Evolutionary conservation across 2,888 invertebrate species (phyloP).

Genomic region (Nephrotoma flavescens): DNA sequence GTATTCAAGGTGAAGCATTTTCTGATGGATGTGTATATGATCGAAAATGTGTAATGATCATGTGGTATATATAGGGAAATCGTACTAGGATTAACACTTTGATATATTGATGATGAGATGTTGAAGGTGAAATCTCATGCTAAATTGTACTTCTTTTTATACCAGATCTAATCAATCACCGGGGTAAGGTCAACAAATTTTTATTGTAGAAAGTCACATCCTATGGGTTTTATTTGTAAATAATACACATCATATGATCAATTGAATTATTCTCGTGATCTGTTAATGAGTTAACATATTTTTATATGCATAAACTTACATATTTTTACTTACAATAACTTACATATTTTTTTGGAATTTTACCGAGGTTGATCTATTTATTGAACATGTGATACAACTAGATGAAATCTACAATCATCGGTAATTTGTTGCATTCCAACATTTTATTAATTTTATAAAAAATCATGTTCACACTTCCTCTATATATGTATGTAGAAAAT

Average conservation of each 20-base stretch:
- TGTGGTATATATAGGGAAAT: not conserved
- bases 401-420: not conserved
- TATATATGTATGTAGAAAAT: not conserved
- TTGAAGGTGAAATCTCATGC: not conserved
- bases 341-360: not conserved
- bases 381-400: not conserved
- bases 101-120: not conserved
- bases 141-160: not conserved
- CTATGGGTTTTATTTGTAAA: not conserved
- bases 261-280: not conserved
- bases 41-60: not conserved
- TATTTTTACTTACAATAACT: not conserved
- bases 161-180: not conserved
- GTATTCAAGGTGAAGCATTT: not conserved
- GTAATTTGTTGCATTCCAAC: not conserved
- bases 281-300: not conserved
- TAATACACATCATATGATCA: not conserved
- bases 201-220: not conserved
- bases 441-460: not conserved
- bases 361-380: not conserved
- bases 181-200: not conserved
- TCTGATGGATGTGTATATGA: not conserved
- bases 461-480: not conserved
- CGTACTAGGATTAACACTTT: not conserved
- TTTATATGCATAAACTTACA: not conserved